Conservation (phyloP, 2,113 vertebrate genomes). For the Rhynchomys soricoides region DNA sequence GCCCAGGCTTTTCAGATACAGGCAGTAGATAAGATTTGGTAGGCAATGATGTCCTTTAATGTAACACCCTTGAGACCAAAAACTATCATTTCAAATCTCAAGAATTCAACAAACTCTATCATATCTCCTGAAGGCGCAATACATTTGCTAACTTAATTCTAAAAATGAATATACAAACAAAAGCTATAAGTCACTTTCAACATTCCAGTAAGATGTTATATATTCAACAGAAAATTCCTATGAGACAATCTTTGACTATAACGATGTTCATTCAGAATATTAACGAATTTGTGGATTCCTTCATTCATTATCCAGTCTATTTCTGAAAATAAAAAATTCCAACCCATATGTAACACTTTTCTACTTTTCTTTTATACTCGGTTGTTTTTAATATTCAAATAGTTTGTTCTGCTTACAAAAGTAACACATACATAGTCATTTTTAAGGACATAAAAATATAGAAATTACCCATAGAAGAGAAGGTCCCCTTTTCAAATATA, state of each 20-base stretch:
- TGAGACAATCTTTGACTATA: neutral
- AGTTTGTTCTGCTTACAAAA: constrained; percentile 6
- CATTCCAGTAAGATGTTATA: neutral
- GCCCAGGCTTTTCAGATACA: neutral
- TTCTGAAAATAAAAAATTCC: neutral
- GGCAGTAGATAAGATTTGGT: neutral
- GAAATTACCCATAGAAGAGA: neutral
- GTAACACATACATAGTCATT: neutral
- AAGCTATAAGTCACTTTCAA: constrained; percentile 5
- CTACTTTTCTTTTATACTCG: constrained; percentile 8
- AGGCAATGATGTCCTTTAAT: neutral
- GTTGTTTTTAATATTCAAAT: constrained; percentile 33
- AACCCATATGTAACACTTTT: neutral
- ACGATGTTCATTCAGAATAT: neutral
- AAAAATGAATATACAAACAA: constrained; percentile 5
- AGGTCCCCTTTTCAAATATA: neutral
- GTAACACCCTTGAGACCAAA: constrained; percentile 11
- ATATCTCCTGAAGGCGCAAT: neutral
- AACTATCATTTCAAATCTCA: neutral
- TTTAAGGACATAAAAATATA: neutral
- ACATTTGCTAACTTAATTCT: neutral
- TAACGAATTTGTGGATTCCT: neutral
- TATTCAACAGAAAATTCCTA: constrained; percentile 29
- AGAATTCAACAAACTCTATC: neutral
- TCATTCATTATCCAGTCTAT: neutral